phyloP scores from a whole-genome alignment of 2,888 invertebrate species.

The Aleiodes alternator region DNA sequence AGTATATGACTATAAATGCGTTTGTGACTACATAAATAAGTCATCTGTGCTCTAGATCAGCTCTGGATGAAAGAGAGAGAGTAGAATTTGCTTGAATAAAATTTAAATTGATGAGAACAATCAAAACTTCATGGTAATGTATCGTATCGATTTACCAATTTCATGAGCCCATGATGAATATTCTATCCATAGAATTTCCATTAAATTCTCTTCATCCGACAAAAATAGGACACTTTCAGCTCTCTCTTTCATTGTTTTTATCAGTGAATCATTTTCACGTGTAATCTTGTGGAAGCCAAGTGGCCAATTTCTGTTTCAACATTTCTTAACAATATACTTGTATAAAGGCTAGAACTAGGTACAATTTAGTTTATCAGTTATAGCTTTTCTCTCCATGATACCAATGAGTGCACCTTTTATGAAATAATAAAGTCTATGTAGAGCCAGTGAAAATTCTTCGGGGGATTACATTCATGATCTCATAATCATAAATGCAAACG shows the following conservation, averaged over 20 bases:
- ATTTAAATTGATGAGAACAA: neutral
- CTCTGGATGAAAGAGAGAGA: neutral
- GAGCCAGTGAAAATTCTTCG: neutral
- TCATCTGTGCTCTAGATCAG: constrained; percentile 8
- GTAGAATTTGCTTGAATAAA: constrained; percentile 1
- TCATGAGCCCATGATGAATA: too few relatives aligned
- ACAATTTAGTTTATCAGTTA: constrained; percentile 32
- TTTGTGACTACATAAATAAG: constrained; percentile 16
- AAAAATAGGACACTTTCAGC: neutral
- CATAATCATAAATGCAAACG: constrained; percentile 9
- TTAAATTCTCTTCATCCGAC: too few relatives aligned
- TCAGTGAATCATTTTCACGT: neutral
- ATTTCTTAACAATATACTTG: constrained; percentile 19
- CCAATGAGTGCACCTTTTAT: constrained; percentile 15
- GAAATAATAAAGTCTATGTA: constrained; percentile 25
- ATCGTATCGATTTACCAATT: too few relatives aligned
- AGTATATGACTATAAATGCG: constrained; percentile 14
- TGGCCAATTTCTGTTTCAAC: neutral
- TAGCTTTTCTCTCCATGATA: neutral
- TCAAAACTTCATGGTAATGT: too few relatives aligned
- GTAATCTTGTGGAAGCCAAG: constrained; percentile 7
- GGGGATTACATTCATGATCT: constrained; percentile 3
- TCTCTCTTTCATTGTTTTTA: neutral
- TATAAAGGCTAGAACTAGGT: constrained; percentile 10
- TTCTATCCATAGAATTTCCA: too few relatives aligned